Conservation (phyloP, 2,888 invertebrate species). For the Spialia ferax region DNA sequence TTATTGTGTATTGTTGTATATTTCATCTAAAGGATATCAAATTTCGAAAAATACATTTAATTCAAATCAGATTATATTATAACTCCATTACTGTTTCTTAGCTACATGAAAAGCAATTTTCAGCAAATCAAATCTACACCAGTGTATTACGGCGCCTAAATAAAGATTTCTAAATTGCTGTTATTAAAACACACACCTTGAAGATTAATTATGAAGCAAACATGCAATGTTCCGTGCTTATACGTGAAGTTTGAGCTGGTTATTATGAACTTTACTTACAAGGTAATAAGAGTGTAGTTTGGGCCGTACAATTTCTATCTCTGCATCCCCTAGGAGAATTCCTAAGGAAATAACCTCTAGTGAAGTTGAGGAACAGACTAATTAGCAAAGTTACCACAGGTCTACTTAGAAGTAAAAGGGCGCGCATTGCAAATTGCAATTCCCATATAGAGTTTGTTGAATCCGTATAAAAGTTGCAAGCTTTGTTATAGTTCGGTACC, state of each 20-base stretch:
- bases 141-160: conserved; percentile 16
- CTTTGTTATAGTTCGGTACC: background rate
- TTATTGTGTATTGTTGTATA: too few species aligned
- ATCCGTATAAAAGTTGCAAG: background rate
- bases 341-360: conserved; percentile 35
- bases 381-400: conserved; percentile 32
- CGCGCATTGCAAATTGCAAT: conserved; percentile 16
- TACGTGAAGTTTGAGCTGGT: background rate
- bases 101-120: conserved; percentile 19
- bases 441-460: conserved; percentile 10
- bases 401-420: conserved; percentile 17
- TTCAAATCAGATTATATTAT: too few species aligned
- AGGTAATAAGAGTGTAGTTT: conserved; percentile 5
- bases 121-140: conserved; percentile 1
- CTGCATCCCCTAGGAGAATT: conserved; percentile 24
- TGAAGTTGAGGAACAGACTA: conserved; percentile 33
- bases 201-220: conserved; percentile 35
- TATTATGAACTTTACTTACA: background rate
- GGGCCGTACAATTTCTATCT: conserved; percentile 27
- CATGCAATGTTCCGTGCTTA: conserved; percentile 41
- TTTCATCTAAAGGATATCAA: too few species aligned
- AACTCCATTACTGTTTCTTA: background rate
- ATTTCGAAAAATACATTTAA: too few species aligned
- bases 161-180: conserved; percentile 36
- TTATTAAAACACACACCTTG: conserved; percentile 39